phyloP scores from a whole-genome alignment of 2,113 vertebrate genomes.

The Tiliqua scincoides region DNA sequence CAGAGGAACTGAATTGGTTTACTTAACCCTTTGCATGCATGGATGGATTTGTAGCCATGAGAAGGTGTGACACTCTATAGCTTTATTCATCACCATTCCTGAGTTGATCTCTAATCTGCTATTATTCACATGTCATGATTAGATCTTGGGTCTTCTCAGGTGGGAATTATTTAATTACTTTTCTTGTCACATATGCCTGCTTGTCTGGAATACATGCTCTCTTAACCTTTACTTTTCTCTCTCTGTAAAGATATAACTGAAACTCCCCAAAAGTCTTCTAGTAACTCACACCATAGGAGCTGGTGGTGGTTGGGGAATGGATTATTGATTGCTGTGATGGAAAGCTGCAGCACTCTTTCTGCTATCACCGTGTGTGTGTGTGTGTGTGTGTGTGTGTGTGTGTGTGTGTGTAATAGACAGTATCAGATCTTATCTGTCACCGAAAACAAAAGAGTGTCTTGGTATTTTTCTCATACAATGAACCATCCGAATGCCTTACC shows the following conservation, averaged over 20 bases:
- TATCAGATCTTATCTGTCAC: neutral
- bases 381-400: too few relatives aligned
- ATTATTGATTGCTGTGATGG: slow-evolving; percentile 5
- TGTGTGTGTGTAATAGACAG: neutral
- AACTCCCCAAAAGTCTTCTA: neutral
- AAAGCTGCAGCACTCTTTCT: slow-evolving; percentile 8
- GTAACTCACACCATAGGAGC: neutral
- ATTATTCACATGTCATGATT: slow-evolving; percentile 22
- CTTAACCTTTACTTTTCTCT: neutral
- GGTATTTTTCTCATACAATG: neutral
- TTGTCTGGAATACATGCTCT: neutral
- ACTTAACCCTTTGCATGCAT: slow-evolving; percentile 6
- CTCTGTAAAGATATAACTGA: neutral
- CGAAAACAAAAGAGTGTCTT: neutral
- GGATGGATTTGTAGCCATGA: neutral
- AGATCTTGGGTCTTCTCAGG: neutral
- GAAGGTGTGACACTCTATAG: neutral
- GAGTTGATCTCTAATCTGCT: slow-evolving; percentile 5
- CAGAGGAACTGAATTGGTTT: slow-evolving; percentile 7
- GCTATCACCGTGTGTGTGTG: neutral
- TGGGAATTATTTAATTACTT: slow-evolving; percentile 9
- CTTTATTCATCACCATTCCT: slow-evolving; percentile 1
- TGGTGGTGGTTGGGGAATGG: neutral
- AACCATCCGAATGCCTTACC: neutral
- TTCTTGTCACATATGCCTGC: slow-evolving; percentile 26